These are phyloP conservation scores for Champsocephalus esox DNA, from an alignment of 2,797 vertebrate genomes.

Conservation along the genomic window DNA sequence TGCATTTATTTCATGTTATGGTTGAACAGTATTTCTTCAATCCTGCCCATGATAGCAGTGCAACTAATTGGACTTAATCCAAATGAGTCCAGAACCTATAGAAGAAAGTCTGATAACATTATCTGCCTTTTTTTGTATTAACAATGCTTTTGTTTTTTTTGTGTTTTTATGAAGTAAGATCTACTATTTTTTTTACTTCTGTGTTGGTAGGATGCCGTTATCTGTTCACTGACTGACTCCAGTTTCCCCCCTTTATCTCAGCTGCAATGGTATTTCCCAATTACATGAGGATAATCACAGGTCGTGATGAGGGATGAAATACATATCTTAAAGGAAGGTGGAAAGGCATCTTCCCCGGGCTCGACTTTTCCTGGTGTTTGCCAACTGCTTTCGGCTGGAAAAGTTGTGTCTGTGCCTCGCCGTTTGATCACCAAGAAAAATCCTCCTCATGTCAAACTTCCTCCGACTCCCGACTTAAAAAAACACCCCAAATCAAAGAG, in stretches of 20 bases:
- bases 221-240: not conserved
- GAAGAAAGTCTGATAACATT: no score
- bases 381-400: constrained; percentile 52
- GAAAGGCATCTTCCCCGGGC: constrained; percentile 13
- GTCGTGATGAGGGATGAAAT: constrained; percentile 33
- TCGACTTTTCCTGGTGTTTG: constrained; percentile 26
- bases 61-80: constrained; percentile 15
- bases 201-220: not conserved
- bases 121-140: no score
- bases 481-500: constrained; percentile 69
- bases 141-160: no score
- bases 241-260: not conserved
- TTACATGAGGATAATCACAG: constrained; percentile 39
- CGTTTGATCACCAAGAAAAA: constrained; percentile 71
- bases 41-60: not conserved
- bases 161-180: not conserved
- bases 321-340: constrained; percentile 19
- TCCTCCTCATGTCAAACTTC: constrained; percentile 66
- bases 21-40: constrained; percentile 1
- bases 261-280: constrained; percentile 4
- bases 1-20: not conserved
- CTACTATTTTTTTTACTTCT: not conserved
- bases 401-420: constrained; percentile 54
- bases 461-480: constrained; percentile 59
- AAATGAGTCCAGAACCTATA: not conserved